Evolutionary conservation across 2,113 vertebrate genomes (phyloP).

Genomic region (Pterocles burchelli): DNA sequence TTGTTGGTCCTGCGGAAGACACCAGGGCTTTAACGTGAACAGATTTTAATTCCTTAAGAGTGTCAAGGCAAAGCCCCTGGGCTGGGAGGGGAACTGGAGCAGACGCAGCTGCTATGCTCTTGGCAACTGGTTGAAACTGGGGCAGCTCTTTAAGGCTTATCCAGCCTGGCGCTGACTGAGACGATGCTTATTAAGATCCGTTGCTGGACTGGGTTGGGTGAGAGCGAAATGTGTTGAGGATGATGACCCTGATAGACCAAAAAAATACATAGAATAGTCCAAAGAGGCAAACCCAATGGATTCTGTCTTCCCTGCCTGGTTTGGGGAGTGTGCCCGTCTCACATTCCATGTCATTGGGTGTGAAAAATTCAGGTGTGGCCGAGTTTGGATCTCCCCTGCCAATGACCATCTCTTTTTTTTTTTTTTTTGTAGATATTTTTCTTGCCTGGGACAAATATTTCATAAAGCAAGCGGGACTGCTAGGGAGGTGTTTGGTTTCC

Average conservation of each 20-base stretch:
- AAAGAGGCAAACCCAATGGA: not conserved
- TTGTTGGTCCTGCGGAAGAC: not conserved
- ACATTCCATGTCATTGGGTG: not conserved
- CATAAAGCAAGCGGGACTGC: not conserved
- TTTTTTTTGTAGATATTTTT: not conserved
- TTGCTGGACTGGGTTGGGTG: not conserved
- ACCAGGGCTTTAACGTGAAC: not conserved
- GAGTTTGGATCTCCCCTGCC: not conserved
- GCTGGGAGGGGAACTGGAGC: not conserved
- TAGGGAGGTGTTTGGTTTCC: not conserved
- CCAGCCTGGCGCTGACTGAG: accelerated
- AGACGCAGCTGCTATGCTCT: not conserved
- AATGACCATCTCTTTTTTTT: not conserved
- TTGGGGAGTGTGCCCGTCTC: not conserved
- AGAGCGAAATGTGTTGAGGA: not conserved
- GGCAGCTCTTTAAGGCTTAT: not conserved
- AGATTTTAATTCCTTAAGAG: constrained; percentile 45
- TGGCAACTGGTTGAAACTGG: constrained; percentile 41
- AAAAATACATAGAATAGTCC: accelerated
- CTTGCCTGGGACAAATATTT: not conserved
- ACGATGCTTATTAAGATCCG: accelerated
- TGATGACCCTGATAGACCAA: accelerated
- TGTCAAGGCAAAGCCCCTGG: not conserved
- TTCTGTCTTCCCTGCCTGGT: accelerated
- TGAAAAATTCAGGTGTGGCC: not conserved